Percentiles rank a stretch among this genome's conserved stretches.
phyloP scores from a whole-genome alignment of 2,797 vertebrate genomes.

The Diplodus puntazzo region DNA sequence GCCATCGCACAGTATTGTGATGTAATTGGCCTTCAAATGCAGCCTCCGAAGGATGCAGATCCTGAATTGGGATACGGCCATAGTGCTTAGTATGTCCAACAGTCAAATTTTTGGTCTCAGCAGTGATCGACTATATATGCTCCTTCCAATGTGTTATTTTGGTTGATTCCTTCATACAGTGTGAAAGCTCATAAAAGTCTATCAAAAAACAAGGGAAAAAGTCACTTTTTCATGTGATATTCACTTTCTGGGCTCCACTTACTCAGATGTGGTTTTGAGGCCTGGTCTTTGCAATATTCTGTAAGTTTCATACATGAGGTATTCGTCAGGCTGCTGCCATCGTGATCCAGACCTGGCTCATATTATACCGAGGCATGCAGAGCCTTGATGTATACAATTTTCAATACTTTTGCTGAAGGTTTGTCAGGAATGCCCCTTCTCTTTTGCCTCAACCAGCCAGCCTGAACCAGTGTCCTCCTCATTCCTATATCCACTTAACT shows the following conservation, averaged over 20 bases:
- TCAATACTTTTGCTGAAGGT: not conserved
- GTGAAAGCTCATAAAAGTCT: not conserved
- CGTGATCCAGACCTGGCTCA: not conserved
- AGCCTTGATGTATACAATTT: not conserved
- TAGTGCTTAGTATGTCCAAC: not conserved
- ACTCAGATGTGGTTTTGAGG: not conserved
- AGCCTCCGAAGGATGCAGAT: no score
- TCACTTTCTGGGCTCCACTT: not conserved
- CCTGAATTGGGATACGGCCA: no score
- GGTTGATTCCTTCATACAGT: not conserved
- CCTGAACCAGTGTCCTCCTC: not conserved
- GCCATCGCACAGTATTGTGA: no score
- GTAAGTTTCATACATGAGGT: not conserved
- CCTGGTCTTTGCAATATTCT: not conserved
- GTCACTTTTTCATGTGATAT: not conserved
- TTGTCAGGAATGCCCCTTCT: not conserved
- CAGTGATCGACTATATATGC: not conserved
- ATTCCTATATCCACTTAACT: not conserved
- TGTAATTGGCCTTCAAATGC: no score
- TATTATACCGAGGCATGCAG: not conserved
- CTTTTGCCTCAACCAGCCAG: no score
- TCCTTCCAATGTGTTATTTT: not conserved
- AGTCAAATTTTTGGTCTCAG: not conserved
- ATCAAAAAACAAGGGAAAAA: not conserved
- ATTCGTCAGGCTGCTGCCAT: not conserved